A percentile compares a stretch with the other conserved stretches of the same genome.
phyloP scores from a whole-genome alignment of 2,888 invertebrate species.

The Agonum fuliginosum region DNA sequence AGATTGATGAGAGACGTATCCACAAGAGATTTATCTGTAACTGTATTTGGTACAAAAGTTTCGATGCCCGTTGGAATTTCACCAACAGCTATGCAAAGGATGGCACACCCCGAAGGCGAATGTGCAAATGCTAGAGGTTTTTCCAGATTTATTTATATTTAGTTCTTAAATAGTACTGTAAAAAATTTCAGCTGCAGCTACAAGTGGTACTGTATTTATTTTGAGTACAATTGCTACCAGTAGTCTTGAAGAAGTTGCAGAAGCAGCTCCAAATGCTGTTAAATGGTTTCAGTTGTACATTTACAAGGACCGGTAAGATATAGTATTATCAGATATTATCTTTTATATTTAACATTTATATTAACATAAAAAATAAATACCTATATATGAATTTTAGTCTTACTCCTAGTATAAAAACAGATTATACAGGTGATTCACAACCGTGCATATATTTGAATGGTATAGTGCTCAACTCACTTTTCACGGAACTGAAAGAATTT shows the following conservation, averaged over 20 bases:
- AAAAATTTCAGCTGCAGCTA: constrained; percentile 81
- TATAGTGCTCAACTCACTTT: too few species aligned
- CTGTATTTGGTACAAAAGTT: constrained; percentile 79
- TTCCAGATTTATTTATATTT: neutral
- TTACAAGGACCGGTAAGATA: constrained; percentile 86
- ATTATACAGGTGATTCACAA: too few species aligned
- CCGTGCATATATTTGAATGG: too few species aligned
- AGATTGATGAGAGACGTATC: constrained; percentile 85
- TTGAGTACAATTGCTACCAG: constrained; percentile 91
- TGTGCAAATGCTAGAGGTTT: constrained; percentile 86
- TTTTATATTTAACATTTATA: neutral
- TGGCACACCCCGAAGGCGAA: constrained; percentile 94
- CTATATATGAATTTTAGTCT: too few species aligned
- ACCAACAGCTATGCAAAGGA: constrained; percentile 92
- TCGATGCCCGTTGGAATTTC: constrained; percentile 87
- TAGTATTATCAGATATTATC: neutral
- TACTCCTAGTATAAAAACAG: too few species aligned
- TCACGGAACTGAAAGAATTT: too few species aligned
- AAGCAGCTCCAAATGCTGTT: constrained; percentile 82
- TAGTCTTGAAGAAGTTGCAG: constrained; percentile 91
- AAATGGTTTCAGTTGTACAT: constrained; percentile 97
- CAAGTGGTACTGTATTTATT: constrained; percentile 84
- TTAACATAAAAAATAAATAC: constrained; percentile 21
- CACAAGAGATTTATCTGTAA: constrained; percentile 77
- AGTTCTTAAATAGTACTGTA: neutral